Evolutionary conservation across 2,888 invertebrate genomes (phyloP), one percentile per base, ranked within the genome.

Genomic region (Callyntrura guangdongensis): DNA sequence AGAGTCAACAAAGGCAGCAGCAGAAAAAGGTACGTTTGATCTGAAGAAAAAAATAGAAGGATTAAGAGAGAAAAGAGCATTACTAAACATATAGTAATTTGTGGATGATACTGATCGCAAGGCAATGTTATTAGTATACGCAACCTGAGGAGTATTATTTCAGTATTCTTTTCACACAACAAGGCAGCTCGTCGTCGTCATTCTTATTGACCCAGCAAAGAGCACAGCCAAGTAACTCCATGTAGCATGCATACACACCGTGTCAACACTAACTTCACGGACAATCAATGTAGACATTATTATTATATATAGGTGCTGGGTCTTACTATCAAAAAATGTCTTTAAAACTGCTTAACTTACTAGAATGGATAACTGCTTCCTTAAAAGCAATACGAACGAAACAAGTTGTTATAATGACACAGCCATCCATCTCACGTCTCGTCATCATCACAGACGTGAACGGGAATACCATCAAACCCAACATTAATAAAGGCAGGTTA

Each of bases 361-460:
- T 17, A 82, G 82, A 56, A 88, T 88, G 88, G 88, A 88, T 74
- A 86, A 74, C 53, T 86, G 61, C 77, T 86, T 86, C 61, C 86
- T 86, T 86, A 45, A 83, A n/a, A 59, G 56, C 9, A 56, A 79
- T 25, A 79, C 56, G 79, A 56, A 56, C 49, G 74, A 74, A 47
- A 74, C 74, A 49, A 47, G 74, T 79, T 79, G 56, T 56, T 56
- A n/a, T 56, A 79, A 20, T 27, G 53, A 45, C n/a, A 72, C 77
- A 64, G 56, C 56, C 17, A 56, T 56, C 56, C 56, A 77, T 56
- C 25, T 27, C 36, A 14, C 17, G 14, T 20, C 2, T 74, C 49
- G 3, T 27, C 20, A 17, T 53, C 20, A 47, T 47, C 27, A 74
- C 59, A 59, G 59, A 25, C 56, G 27, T 17, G 79, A 56, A 79